Percentiles rank a stretch among this genome's conserved stretches.
Conservation (phyloP, 1,140 invertebrate species). For the Cydia strobilella region DNA sequence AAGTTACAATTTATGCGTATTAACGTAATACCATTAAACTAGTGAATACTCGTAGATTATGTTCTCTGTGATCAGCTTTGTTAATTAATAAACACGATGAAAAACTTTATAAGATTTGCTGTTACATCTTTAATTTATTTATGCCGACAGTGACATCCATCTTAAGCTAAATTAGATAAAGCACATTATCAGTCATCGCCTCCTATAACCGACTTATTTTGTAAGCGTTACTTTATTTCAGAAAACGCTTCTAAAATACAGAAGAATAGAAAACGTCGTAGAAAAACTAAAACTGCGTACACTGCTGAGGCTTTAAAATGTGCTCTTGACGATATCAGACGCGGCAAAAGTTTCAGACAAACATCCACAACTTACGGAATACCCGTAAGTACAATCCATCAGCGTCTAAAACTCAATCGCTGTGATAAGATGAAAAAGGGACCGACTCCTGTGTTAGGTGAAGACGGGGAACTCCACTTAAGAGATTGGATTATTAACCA, state of each 20-base stretch:
- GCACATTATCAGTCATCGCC: too few relatives aligned
- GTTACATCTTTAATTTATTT: too few relatives aligned
- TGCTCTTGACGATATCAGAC: neutral
- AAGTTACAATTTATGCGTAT: too few relatives aligned
- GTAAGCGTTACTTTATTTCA: too few relatives aligned
- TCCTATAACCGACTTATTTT: too few relatives aligned
- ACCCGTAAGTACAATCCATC: neutral
- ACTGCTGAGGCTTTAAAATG: neutral
- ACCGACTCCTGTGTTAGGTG: neutral
- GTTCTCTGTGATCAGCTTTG: too few relatives aligned
- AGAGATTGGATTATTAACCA: neutral
- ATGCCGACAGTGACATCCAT: too few relatives aligned
- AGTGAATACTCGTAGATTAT: too few relatives aligned
- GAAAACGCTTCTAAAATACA: neutral
- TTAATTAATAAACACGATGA: too few relatives aligned
- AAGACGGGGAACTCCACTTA: neutral
- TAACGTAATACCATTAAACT: too few relatives aligned
- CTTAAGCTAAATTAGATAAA: too few relatives aligned
- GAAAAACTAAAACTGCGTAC: neutral
- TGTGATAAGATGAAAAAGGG: neutral
- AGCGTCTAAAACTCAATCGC: neutral
- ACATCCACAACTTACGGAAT: conserved; percentile 3
- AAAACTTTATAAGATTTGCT: too few relatives aligned
- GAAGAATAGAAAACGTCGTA: neutral
- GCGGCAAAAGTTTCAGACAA: neutral